These are phyloP conservation scores for Chirona hameri DNA, from an alignment of 2,888 invertebrate genomes.

Conservation along the genomic window DNA sequence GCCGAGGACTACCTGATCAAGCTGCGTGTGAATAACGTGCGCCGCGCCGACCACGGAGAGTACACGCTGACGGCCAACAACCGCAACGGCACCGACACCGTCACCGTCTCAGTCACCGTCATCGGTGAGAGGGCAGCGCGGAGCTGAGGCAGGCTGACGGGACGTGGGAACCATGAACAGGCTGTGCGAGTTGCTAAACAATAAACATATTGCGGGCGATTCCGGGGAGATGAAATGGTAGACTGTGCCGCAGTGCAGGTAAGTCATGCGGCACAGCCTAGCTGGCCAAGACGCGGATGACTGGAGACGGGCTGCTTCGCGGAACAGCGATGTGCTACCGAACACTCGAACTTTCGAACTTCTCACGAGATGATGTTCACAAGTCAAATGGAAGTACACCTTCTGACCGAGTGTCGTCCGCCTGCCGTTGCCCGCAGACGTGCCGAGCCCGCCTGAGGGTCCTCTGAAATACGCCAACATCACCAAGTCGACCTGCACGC, in stretches of 20 bases:
- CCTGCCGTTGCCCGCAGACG: conserved; percentile 47
- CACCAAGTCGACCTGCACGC: conserved; percentile 87
- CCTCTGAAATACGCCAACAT: conserved; percentile 93
- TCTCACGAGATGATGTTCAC: too few relatives aligned
- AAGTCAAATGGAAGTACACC: too few relatives aligned
- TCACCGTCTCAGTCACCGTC: conserved; percentile 77
- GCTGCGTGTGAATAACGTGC: conserved; percentile 75
- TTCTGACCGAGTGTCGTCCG: neutral
- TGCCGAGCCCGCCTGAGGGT: conserved; percentile 82
- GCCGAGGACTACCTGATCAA: conserved; percentile 83
- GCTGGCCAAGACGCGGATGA: too few relatives aligned
- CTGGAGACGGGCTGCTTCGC: too few relatives aligned
- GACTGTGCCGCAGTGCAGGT: too few relatives aligned
- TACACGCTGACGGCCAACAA: conserved; percentile 84
- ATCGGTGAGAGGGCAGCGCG: conserved; percentile 46
- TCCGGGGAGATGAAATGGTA: too few relatives aligned
- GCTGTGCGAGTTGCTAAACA: too few relatives aligned
- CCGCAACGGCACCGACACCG: conserved; percentile 77
- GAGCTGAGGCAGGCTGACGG: neutral
- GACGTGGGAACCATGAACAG: too few relatives aligned
- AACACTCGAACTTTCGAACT: too few relatives aligned
- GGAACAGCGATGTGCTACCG: too few relatives aligned
- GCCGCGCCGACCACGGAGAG: conserved; percentile 76
- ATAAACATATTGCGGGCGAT: too few relatives aligned
- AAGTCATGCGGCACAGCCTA: too few relatives aligned